Percentiles rank a stretch among this genome's conserved stretches.
Conservation (phyloP, 1,140 invertebrate genomes). For the Lordiphosa clarofinis region DNA sequence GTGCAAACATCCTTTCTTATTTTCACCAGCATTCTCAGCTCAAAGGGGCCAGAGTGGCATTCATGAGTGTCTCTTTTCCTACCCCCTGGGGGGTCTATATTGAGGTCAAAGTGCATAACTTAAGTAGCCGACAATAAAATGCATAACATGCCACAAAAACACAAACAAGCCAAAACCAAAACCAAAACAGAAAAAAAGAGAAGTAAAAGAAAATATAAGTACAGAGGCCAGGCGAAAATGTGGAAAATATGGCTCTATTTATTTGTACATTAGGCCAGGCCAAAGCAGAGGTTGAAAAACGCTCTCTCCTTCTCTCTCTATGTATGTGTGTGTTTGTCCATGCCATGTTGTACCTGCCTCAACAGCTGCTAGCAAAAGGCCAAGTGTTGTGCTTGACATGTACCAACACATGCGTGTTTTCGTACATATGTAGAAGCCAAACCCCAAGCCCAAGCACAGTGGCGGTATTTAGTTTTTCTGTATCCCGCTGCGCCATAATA, state of each 20-base stretch:
- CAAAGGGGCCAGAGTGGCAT: slow-evolving; percentile 1
- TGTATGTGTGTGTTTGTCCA: slow-evolving; percentile 21
- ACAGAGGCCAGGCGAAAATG: slow-evolving; percentile 55
- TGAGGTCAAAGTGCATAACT: slow-evolving; percentile 76
- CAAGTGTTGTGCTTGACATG: slow-evolving; percentile 74
- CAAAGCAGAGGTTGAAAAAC: slow-evolving; percentile 46
- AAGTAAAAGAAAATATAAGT: slow-evolving; percentile 32
- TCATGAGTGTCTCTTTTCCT: slow-evolving; percentile 26
- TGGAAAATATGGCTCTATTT: slow-evolving; percentile 70
- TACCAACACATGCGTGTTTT: slow-evolving; percentile 30
- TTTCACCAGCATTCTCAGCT: not conserved
- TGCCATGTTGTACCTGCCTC: slow-evolving; percentile 45
- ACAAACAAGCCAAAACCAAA: slow-evolving; percentile 8
- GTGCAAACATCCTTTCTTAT: slow-evolving; percentile 36
- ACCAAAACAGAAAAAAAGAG: slow-evolving; percentile 18
- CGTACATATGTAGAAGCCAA: not conserved
- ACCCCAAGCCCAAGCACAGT: slow-evolving; percentile 21
- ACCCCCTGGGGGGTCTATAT: slow-evolving; percentile 50
- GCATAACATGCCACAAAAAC: slow-evolving; percentile 54
- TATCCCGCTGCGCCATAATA: slow-evolving; percentile 49
- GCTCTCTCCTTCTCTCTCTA: slow-evolving; percentile 9
- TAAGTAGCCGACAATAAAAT: slow-evolving; percentile 78
- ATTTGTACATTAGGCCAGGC: slow-evolving; percentile 66
- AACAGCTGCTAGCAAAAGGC: slow-evolving; percentile 69
- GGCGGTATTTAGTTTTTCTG: slow-evolving; percentile 9